Evolutionary conservation across 1,140 invertebrate genomes (phyloP).

Genomic region (Popillia japonica): DNA sequence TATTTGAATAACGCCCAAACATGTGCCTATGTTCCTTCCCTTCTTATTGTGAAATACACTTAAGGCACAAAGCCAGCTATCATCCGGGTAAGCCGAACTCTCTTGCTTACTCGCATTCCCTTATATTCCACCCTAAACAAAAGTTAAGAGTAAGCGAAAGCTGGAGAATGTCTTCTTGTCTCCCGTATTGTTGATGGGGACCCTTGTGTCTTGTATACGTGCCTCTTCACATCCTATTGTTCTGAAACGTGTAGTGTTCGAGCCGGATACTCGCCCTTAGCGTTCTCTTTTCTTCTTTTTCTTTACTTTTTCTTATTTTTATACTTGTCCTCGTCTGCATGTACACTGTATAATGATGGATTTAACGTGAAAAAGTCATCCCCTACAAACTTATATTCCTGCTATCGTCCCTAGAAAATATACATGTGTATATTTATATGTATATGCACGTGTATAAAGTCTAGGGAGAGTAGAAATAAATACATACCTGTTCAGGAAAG

Average conservation of each 20-base stretch:
- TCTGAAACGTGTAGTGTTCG: slow-evolving; percentile 54
- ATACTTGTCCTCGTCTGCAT: neutral
- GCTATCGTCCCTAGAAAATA: neutral
- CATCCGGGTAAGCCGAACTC: slow-evolving; percentile 33
- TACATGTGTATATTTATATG: no score
- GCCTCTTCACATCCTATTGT: slow-evolving; percentile 58
- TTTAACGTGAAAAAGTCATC: slow-evolving; percentile 48
- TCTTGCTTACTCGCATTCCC: slow-evolving; percentile 23
- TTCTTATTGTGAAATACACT: slow-evolving; percentile 28
- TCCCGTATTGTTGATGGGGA: slow-evolving; percentile 35
- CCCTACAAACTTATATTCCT: neutral
- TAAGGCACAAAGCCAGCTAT: slow-evolving; percentile 32
- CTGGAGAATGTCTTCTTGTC: slow-evolving; percentile 36
- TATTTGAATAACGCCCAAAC: slow-evolving; percentile 35
- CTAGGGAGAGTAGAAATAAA: no score
- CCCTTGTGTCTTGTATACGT: slow-evolving; percentile 54
- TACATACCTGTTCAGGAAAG: no score
- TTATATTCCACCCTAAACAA: slow-evolving; percentile 32
- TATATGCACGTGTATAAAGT: neutral
- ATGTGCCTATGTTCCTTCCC: slow-evolving; percentile 32
- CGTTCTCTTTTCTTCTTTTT: slow-evolving; percentile 35
- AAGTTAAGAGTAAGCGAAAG: slow-evolving; percentile 35
- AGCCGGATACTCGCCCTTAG: slow-evolving; percentile 55
- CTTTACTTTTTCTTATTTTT: slow-evolving; percentile 30
- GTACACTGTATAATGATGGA: slow-evolving; percentile 54